These are phyloP conservation scores for Apis cerana DNA, from an alignment of 1,140 invertebrate genomes.

Conservation along the genomic window DNA sequence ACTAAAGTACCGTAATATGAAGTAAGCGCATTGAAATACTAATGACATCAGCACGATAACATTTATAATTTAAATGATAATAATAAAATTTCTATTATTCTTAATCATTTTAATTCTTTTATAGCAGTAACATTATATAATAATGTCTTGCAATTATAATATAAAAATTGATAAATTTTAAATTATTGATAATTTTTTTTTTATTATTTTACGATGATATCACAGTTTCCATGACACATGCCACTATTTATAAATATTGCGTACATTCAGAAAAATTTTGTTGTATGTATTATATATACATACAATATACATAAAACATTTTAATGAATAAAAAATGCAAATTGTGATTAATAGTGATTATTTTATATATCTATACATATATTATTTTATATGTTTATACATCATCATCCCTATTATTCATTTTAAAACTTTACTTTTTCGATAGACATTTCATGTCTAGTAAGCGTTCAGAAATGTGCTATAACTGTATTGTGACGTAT, in stretches of 20 bases:
- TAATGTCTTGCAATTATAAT: too few relatives aligned
- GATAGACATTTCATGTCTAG: neutral
- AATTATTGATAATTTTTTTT: slow-evolving; percentile 12
- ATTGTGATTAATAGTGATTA: neutral
- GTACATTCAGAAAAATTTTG: slow-evolving; percentile 19
- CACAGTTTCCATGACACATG: slow-evolving; percentile 14
- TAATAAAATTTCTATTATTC: slow-evolving; percentile 13
- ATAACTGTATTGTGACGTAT: neutral
- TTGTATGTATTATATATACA: neutral
- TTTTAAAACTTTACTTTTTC: slow-evolving; percentile 7
- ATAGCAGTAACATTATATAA: too few relatives aligned
- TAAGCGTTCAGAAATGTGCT: neutral
- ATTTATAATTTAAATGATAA: neutral
- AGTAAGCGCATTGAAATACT: slow-evolving; percentile 55
- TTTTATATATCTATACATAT: neutral
- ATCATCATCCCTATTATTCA: neutral
- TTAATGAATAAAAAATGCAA: slow-evolving; percentile 8
- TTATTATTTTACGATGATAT: neutral
- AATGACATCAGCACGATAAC: slow-evolving; percentile 55
- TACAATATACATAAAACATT: neutral
- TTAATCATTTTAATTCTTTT: neutral
- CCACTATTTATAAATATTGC: slow-evolving; percentile 61
- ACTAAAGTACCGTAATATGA: slow-evolving; percentile 27
- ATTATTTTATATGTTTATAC: neutral
- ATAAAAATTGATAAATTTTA: neutral